Percentiles rank a stretch among this genome's conserved stretches.
Conservation (phyloP, 2,797 vertebrate genomes). For the Gymnodraco acuticeps region DNA sequence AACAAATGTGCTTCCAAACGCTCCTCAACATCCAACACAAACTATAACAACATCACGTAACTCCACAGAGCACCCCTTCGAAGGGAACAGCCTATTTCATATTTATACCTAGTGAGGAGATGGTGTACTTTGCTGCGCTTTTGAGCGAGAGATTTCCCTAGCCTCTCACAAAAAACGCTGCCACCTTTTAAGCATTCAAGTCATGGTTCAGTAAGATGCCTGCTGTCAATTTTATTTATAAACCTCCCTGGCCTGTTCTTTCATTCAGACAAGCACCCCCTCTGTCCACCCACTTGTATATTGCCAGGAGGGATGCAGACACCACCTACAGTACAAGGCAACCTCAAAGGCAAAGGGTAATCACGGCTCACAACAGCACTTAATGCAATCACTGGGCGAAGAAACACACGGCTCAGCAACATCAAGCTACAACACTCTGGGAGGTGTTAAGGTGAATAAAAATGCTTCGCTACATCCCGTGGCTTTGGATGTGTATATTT, state of each 20-base stretch:
- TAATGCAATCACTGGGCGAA: conserved; percentile 71
- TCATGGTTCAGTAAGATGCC: conserved; percentile 81
- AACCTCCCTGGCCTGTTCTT: conserved; percentile 79
- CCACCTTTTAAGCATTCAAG: conserved; percentile 83
- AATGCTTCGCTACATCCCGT: conserved; percentile 45
- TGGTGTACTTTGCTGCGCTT: conserved; percentile 64
- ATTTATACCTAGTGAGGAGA: conserved; percentile 75
- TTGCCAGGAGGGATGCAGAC: conserved; percentile 64
- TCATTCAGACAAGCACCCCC: conserved; percentile 75
- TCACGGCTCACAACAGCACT: conserved; percentile 65
- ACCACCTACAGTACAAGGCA: conserved; percentile 69
- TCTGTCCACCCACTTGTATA: conserved; percentile 46
- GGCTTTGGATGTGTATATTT: conserved; percentile 53
- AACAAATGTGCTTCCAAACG: conserved; percentile 8
- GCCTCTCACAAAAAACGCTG: conserved; percentile 68
- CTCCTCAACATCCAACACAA: conserved; percentile 21
- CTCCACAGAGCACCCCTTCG: conserved; percentile 57
- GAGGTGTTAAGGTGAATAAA: conserved; percentile 73
- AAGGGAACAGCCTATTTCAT: conserved; percentile 74
- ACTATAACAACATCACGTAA: conserved; percentile 56
- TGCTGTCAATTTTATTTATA: conserved; percentile 88
- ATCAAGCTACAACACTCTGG: conserved; percentile 45
- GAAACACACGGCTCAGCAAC: conserved; percentile 78
- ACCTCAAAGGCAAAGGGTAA: conserved; percentile 75
- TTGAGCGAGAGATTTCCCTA: conserved; percentile 75